Evolutionary conservation across 1,140 invertebrate species (phyloP), one percentile per base, ranked within the genome.

Genomic region (Caenorhabditis tropicalis): DNA sequence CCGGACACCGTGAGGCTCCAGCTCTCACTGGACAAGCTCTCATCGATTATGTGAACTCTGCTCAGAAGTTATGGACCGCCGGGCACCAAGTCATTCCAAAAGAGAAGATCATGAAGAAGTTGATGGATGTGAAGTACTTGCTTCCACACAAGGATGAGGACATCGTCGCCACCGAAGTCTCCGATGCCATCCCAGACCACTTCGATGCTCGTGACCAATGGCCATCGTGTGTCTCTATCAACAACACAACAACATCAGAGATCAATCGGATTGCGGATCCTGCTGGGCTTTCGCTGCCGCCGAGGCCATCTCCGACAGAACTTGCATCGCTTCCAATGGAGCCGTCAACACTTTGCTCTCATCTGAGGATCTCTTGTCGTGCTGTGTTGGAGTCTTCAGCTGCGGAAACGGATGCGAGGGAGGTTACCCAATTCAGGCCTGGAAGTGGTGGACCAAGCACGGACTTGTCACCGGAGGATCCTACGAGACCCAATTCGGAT

Each of bases 231-330:
- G 31, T 43, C 2, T 81, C 79, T 1, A 85, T 85, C 53, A 21
- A 65, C 19, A 82, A 43, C 4, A 85, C 53, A 21, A 65, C 19
- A 82, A 43, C 4, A 85, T 85, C 49, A 51, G 79, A 36, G 83
- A 85, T 48, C 83, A 85, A 65, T 83, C 82, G n/a, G 27, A 83
- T n/a, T 84, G 70, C 24, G 83, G 86, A 65, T 88, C 84, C 65
- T 90, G 88, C 74, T 92, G 95, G 94, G 95, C 95, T 7, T 95
- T 96, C 92, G 96, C 95, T 58, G 95, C 96, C 21, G 95, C 95
- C 0, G 95, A 96, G 92, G 95, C 96, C 0, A 97, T 98, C 94
- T 95, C 95, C n/a, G 96, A 98, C 91, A 93, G 96, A 81, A 93
- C 93, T 56, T 98, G 96, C 91, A 96, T 96, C 86, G 94, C 95